Evolutionary conservation across 2,888 invertebrate species (phyloP), one percentile per base, ranked within the genome.

Genomic region (Lithophane socia): DNA sequence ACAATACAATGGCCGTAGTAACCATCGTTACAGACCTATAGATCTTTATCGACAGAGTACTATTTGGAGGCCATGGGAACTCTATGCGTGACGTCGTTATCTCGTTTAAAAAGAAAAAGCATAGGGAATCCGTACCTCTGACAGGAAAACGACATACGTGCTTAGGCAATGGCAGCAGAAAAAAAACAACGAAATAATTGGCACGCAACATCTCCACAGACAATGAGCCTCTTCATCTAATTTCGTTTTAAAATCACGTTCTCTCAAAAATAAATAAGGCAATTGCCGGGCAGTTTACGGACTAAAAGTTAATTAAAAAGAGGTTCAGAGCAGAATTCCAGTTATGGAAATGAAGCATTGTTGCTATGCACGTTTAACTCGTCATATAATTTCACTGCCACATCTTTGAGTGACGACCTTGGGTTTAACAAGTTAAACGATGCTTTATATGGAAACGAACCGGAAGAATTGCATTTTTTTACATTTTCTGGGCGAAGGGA

Each of bases 341-440:
- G 91, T 93, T 93, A 94, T 94, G 94, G 91, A 94, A 94, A 94
- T 93, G 87, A 90, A 83, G 85, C 91, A 92, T 92, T 95, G 95
- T 95, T 95, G 93, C 95, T 91, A 94, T 91, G 94, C 93, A 89
- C 90, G 88, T 85, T 88, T 76, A 83, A 88, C 84, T 88, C 88
- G 88, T 90, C 89, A 90, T 86, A 90, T 74, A 89, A 91, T 92
- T 91, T 92, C 90, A 90, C 90, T 91, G 86, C 84, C 85, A 90
- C 90, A 89, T 90, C 91, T 90, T 89, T 82, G 84, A 80, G 82
- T 84, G 87, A 79, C 91, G 90, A 84, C 92, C 92, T 92, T 92
- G 92, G 87, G 75, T 79, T 86, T 84, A 85, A 88, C 80, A 80
- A 86, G 85, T 85, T 90, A 87, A 86, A 80, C 80, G 79, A 84